These are phyloP conservation scores for Grapholita molesta DNA, from an alignment of 1,140 invertebrate species.

Conservation along the genomic window DNA sequence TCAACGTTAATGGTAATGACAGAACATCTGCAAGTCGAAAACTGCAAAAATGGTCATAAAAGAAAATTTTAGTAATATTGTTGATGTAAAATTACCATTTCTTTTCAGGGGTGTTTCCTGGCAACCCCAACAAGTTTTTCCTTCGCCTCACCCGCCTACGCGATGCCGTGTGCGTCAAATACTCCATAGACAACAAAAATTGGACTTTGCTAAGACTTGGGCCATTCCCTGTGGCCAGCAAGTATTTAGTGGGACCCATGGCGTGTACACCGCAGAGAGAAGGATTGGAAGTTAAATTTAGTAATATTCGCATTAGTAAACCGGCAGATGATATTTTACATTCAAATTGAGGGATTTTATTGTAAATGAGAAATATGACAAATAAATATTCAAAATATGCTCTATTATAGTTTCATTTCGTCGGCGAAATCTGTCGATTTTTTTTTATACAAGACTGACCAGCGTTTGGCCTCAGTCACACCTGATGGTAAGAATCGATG, in stretches of 20 bases:
- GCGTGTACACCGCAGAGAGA: slow-evolving; percentile 45
- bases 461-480: too few relatives aligned
- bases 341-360: slow-evolving; percentile 37
- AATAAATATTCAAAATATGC: too few relatives aligned
- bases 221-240: slow-evolving; percentile 31
- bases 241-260: slow-evolving; percentile 45
- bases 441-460: too few relatives aligned
- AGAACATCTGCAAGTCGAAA: too few relatives aligned
- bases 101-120: slow-evolving; percentile 45
- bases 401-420: too few relatives aligned
- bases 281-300: slow-evolving; percentile 42
- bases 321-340: slow-evolving; percentile 47
- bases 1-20: too few relatives aligned
- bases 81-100: too few relatives aligned
- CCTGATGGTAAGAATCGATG: too few relatives aligned
- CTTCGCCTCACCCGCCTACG: slow-evolving; percentile 42
- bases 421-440: too few relatives aligned
- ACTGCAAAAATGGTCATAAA: too few relatives aligned
- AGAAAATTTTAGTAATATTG: too few relatives aligned
- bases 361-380: too few relatives aligned
- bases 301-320: slow-evolving; percentile 29
- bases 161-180: slow-evolving; percentile 49
- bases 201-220: slow-evolving; percentile 52
- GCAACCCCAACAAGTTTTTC: slow-evolving; percentile 53
- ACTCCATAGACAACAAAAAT: slow-evolving; percentile 42